Base-by-base conservation (phyloP, 1,140 invertebrate genomes). In the Psilanteris sp. region DNA sequence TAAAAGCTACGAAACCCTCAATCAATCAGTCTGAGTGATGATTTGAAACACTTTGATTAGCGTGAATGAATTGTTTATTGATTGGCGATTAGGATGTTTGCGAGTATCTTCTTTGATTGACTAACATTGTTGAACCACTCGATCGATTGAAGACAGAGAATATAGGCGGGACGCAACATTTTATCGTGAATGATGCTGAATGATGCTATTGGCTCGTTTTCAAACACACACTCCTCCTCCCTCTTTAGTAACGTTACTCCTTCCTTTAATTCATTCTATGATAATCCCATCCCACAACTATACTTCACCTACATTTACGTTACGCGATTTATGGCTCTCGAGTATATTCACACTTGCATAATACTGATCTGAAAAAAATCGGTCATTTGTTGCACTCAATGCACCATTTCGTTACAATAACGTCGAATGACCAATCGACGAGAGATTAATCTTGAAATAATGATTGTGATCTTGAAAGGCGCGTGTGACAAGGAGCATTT, bases 281-380 rank as follows among this genome's bases (percentile, higher is more conserved):
- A 61, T 71, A 71, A 71, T 71, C 46, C 46, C 67, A 9, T 46
- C 67, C 67, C 46, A 71, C 67, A 46, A 9, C 26, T 29, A 62
- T 61, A 62, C 54, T 71, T 61, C 55, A 71, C 67, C 67, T 71
- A 61, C 48, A 52, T 61, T 54, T 18, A 5, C 1, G 26, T 61
- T 52, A 43, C 11, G 44, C 44, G 22, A 48, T 8, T 36, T 26
- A 26, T 41, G 24, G 24, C 37, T 24, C 2, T 7, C 5, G 24
- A 41, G 18, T 24, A 20, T 18, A 13, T 10, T 2, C 37, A 27
- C 24, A 1, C 31, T 46, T 31, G 9, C 43, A 32, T 48, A 48
- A 48, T 20, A 3, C 18, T 3, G 18, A 20, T 5, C 2, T 2
- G 5, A 20, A 5, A 20, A 20, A 20, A 3, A 20, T 20, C 5